Base-by-base conservation (phyloP, 2,888 invertebrate species). In the Notodonta dromedarius region DNA sequence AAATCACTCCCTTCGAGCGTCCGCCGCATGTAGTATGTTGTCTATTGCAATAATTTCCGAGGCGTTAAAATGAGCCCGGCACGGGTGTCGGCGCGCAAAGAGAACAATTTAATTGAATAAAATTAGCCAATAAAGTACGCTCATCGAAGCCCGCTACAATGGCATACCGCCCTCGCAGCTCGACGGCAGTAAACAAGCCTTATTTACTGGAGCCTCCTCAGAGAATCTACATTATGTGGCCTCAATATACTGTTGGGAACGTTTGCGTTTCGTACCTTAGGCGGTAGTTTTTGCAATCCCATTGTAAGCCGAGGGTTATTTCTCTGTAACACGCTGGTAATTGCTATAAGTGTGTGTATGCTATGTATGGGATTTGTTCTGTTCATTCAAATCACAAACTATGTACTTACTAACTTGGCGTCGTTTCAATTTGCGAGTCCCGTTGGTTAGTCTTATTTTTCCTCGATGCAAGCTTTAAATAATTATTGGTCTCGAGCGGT, bases 71-170 rank as follows among this genome's bases (percentile, higher is more conserved):
- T 81, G 83, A 81, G 74, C 77, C 74, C 67, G 76, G 70, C 71
- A 61, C 62, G 75, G 79, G 79, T 75, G 80, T 81, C 70, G 78
- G 83, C 78, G 79, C 76, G 81, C 83, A 82, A 77, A 80, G 78
- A 78, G 86, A 90, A 91, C 91, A 90, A 90, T 92, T 91, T 92
- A 92, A 93, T 93, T 92, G 93, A 90, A 92, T 89, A 88, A 93
- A 93, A 93, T 93, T 93, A 93, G 90, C 90, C 91, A 90, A 93
- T 93, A 93, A 93, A 93, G 80, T 89, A 83, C 74, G 77, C 78
- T 71, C 81, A 85, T 89, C 89, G 89, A 89, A 84, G 83, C 71
- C 79, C 69, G 82, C 84, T 83, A 93, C 93, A 93, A 93, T 91
- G 91, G 91, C 89, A 92, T 91, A 90, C 93, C 91, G 82, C 82